These are phyloP conservation scores for Gnatocerus cornutus DNA, from an alignment of 2,888 invertebrate species.

Conservation along the genomic window DNA sequence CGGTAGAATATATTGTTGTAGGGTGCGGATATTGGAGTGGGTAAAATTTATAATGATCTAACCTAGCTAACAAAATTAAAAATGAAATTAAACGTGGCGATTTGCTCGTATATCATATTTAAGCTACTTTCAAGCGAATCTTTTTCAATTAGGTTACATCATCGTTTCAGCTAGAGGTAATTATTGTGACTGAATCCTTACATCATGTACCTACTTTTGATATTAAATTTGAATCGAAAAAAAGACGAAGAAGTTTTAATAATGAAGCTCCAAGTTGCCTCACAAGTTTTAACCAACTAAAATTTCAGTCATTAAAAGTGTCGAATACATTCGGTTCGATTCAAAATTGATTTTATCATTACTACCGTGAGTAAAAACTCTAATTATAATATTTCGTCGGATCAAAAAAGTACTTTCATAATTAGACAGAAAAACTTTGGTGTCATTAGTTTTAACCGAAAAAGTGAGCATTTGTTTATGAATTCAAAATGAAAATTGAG, in stretches of 20 bases:
- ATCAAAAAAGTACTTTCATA: constrained; percentile 20
- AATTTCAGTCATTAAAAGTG: constrained; percentile 45
- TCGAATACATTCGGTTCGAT: constrained; percentile 42
- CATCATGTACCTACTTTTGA: constrained; percentile 32
- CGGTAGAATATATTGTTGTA: constrained; percentile 22
- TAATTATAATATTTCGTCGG: constrained; percentile 39
- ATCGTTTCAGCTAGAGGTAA: constrained; percentile 23
- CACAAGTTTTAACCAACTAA: constrained; percentile 40
- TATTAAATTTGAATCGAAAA: constrained; percentile 32
- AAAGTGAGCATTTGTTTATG: constrained; percentile 20
- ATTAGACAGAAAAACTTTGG: constrained; percentile 23
- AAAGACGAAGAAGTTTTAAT: constrained; percentile 36
- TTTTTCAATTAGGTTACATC: constrained; percentile 34
- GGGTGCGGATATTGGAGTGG: constrained; percentile 23
- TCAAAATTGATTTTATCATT: constrained; percentile 42
- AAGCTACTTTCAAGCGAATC: constrained; percentile 22
- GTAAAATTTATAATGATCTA: constrained; percentile 27
- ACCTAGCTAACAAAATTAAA: constrained; percentile 16
- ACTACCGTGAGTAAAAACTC: constrained; percentile 12
- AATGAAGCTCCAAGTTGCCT: constrained; percentile 40
- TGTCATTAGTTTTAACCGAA: constrained; percentile 9
- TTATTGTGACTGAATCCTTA: constrained; percentile 32
- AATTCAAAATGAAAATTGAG: constrained; percentile 22
- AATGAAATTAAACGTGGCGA: constrained; percentile 7
- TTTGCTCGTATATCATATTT: constrained; percentile 8